phyloP scores from a whole-genome alignment of 1,140 invertebrate genomes.

The Nasonia giraulti region DNA sequence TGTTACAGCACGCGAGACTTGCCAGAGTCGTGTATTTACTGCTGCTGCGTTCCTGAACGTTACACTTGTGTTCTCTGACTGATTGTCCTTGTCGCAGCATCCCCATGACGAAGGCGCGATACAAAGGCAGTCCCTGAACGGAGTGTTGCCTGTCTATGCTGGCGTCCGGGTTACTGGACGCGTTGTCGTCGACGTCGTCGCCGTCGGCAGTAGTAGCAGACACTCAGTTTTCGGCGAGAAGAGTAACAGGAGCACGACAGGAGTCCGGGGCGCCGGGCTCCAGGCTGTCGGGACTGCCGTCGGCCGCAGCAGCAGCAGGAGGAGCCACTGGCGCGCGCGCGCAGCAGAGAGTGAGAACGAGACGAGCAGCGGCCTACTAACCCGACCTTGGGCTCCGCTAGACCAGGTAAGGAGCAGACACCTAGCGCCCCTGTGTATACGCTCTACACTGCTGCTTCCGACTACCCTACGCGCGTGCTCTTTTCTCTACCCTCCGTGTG shows the following conservation, averaged over 20 bases:
- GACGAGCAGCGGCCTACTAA: constrained; percentile 61
- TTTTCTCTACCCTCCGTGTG: too few species aligned
- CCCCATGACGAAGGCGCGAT: not conserved
- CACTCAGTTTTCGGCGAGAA: not conserved
- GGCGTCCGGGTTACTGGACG: not conserved
- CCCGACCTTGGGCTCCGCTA: constrained; percentile 67
- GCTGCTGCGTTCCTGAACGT: too few species aligned
- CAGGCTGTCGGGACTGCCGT: constrained; percentile 29
- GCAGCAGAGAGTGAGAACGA: too few species aligned
- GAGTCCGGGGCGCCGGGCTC: constrained; percentile 10
- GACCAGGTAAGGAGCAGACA: constrained; percentile 62
- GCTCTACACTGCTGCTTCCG: not conserved
- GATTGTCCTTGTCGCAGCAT: not conserved
- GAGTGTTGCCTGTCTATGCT: not conserved
- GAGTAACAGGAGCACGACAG: not conserved
- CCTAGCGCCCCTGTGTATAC: not conserved
- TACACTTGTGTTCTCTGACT: too few species aligned
- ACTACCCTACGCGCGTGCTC: not conserved
- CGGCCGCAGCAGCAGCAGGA: constrained; percentile 11
- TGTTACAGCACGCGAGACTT: not conserved
- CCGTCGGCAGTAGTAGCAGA: not conserved
- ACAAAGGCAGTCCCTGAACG: not conserved
- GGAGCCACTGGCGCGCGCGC: not conserved
- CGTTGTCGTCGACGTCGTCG: not conserved
- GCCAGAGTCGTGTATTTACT: too few species aligned